Base-by-base conservation (phyloP, 2,888 invertebrate species). In the Cybosia mesomella region DNA sequence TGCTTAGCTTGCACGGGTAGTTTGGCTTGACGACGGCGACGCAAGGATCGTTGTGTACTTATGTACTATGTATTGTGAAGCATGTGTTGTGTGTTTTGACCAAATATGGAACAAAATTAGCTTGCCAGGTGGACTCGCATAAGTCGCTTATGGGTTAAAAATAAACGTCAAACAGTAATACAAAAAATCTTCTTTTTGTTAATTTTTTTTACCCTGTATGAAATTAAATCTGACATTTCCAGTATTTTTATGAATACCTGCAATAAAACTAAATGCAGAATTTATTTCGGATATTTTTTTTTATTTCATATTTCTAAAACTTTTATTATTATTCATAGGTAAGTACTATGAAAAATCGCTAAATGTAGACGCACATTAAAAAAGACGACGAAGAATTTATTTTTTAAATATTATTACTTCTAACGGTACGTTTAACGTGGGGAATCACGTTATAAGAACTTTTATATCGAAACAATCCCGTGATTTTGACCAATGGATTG, bases 1-100 rank as follows among this genome's bases (percentile, higher is more conserved):
- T 94, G 93, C 92, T 90, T 94, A 93, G 88, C 86, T 91, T 89
- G 89, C 88, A 86, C 88, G 73, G 74, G 69, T 80, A 72, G 76
- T 73, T 64, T 64, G 68, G 79, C 71, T 81, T 81, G 79, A 72
- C 76, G 77, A 63, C 71, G 65, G 11, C 68, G 64, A 32, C 58
- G 53, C 63, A 59, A 22, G 58, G 36, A 71, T 43, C 57, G 43
- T 63, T 60, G 11, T 67, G 65, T 68, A 13, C 71, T 62, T 22
- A 18, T 63, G 54, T 60, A 65, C 69, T 66, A 34, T 49, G 61
- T 55, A 68, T 71, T 74, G 43, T 76, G 53, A 61, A 68, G 79
- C 80, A 80, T 80, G 78, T 67, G 58, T 70, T 71, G 61, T 74
- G 66, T 70, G 57, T 65, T 34, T 32, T 64, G 63, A 49, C 43